phyloP scores from a whole-genome alignment of 2,888 invertebrate genomes.

The Drosophila austrosaltans region DNA sequence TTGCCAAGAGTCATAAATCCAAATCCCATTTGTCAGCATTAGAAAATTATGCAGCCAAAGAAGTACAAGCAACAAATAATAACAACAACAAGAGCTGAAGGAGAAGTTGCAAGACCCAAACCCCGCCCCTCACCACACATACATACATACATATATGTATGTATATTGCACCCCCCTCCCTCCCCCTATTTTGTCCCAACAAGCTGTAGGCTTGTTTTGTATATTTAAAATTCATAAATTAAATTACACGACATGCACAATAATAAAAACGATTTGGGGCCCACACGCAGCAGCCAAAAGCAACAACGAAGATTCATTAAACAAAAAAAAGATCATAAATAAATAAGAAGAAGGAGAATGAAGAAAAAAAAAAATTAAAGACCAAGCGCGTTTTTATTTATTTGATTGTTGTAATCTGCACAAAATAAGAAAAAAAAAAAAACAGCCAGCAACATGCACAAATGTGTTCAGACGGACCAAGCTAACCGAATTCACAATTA shows the following conservation, averaged over 20 bases:
- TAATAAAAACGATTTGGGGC: slow-evolving; percentile 76
- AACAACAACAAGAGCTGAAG: slow-evolving; percentile 25
- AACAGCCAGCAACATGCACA: slow-evolving; percentile 59
- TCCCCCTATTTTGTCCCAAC: background rate
- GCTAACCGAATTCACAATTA: slow-evolving; percentile 53
- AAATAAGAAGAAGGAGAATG: slow-evolving; percentile 33
- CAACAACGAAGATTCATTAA: slow-evolving; percentile 68
- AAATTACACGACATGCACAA: slow-evolving; percentile 78
- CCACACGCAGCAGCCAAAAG: slow-evolving; percentile 65
- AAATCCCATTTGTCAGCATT: slow-evolving; percentile 79
- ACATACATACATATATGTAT: background rate
- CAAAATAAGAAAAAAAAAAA: slow-evolving; percentile 6
- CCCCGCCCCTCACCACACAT: background rate
- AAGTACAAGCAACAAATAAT: slow-evolving; percentile 31
- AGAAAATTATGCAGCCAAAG: slow-evolving; percentile 73
- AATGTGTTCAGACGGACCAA: slow-evolving; percentile 46
- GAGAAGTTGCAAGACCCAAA: slow-evolving; percentile 37
- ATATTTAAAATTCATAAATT: slow-evolving; percentile 74
- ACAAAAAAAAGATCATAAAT: slow-evolving; percentile 45
- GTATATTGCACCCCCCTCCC: no score
- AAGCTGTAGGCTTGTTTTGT: slow-evolving; percentile 48
- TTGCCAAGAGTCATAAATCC: slow-evolving; percentile 67
- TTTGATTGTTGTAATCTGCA: slow-evolving; percentile 72
- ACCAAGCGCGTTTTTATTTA: slow-evolving; percentile 59
- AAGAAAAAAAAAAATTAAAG: slow-evolving; percentile 20